These are phyloP conservation scores for Philaenus spumarius DNA, from an alignment of 1,140 invertebrate genomes.

Conservation along the genomic window DNA sequence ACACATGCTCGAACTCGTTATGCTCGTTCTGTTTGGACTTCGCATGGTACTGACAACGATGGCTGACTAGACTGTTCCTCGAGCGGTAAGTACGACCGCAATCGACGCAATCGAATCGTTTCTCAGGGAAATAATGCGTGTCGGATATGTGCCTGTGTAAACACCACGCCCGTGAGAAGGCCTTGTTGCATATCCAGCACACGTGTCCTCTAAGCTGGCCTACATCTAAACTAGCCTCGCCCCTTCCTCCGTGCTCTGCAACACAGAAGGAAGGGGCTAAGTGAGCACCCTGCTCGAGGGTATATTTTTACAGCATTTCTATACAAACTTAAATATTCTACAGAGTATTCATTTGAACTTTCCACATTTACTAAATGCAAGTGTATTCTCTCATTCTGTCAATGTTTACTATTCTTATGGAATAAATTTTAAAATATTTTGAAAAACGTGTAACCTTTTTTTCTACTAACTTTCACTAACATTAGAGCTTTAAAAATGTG, in stretches of 20 bases:
- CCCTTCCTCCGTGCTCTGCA: slow-evolving; percentile 6
- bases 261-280: slow-evolving; percentile 5
- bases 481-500: no score
- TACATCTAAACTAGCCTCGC: not conserved
- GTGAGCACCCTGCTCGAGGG: no score
- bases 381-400: no score
- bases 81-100: slow-evolving; percentile 47
- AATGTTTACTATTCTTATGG: no score
- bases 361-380: no score
- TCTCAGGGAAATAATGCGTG: slow-evolving; percentile 46
- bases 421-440: no score
- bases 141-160: slow-evolving; percentile 47
- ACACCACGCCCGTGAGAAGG: slow-evolving; percentile 46
- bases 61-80: slow-evolving; percentile 46
- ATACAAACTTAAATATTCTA: no score
- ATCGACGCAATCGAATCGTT: slow-evolving; percentile 43
- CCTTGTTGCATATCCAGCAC: slow-evolving; percentile 41
- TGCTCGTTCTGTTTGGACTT: not conserved
- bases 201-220: not conserved
- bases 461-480: no score
- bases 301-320: no score
- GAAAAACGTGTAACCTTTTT: no score
- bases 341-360: no score
- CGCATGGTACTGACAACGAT: slow-evolving; percentile 47
- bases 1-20: no score